Evolutionary conservation across 2,888 invertebrate species (phyloP).

Genomic region (Labia minor): DNA sequence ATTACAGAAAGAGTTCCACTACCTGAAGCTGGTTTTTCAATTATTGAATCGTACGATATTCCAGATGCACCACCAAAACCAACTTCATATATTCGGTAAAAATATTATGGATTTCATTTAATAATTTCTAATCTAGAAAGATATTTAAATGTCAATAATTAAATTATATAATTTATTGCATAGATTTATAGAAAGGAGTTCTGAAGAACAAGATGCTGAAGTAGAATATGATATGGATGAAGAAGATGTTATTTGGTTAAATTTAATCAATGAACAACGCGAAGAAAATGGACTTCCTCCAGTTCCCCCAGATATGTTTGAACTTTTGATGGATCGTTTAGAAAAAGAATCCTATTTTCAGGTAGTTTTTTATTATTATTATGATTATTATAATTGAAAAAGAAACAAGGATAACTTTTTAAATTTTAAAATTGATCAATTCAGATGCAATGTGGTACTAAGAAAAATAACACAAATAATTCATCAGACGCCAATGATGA

Average conservation of each 20-base stretch:
- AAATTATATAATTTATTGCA: neutral
- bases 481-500: neutral
- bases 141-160: neutral
- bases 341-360: conserved; percentile 97
- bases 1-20: conserved; percentile 37
- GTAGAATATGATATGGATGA: conserved; percentile 97
- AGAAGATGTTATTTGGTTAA: conserved; percentile 92
- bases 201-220: conserved; percentile 87
- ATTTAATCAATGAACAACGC: conserved; percentile 75
- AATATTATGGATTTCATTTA: too few relatives aligned
- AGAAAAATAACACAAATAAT: conserved; percentile 33
- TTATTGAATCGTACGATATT: conserved; percentile 67
- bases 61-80: conserved; percentile 74
- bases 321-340: conserved; percentile 91
- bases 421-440: conserved; percentile 15
- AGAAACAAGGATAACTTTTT: neutral
- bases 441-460: conserved; percentile 39
- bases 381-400: too few relatives aligned
- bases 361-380: conserved; percentile 34
- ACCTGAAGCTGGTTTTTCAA: conserved; percentile 57
- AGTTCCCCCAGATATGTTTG: conserved; percentile 82
- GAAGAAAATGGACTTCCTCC: conserved; percentile 56
- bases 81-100: conserved; percentile 64
- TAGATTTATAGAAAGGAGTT: conserved; percentile 85
- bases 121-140: conserved; percentile 14